Conservation (phyloP, 2,113 vertebrate species). For the Cariama cristata region DNA sequence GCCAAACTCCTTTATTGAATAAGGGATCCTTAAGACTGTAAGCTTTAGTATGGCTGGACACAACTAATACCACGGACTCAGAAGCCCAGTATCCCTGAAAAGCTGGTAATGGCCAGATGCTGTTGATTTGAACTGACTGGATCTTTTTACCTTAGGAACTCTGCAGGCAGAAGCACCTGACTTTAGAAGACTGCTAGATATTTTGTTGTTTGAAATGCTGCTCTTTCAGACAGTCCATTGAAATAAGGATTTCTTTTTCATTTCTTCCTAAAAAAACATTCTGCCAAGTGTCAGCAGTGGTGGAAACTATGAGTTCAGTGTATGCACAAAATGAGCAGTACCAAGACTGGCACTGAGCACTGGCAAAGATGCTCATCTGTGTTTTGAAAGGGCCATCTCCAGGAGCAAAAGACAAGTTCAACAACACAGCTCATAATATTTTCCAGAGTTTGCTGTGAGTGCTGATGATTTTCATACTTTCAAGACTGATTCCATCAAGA, state of each 20-base stretch:
- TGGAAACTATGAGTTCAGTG: slow-evolving; percentile 11
- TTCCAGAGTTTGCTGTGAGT: slow-evolving; percentile 15
- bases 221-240: not conserved
- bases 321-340: not conserved
- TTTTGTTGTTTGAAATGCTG: not conserved
- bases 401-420: slow-evolving; percentile 9
- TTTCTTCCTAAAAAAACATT: not conserved
- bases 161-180: not conserved
- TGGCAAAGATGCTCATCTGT: not conserved
- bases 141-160: not conserved
- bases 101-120: not conserved
- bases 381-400: slow-evolving; percentile 42
- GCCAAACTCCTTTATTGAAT: not conserved
- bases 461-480: not conserved
- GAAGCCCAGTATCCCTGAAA: not conserved
- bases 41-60: not conserved
- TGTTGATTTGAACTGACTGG: not conserved
- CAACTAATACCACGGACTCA: not conserved
- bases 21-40: not conserved
- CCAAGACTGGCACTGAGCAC: not conserved
- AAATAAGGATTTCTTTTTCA: not conserved
- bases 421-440: not conserved
- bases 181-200: not conserved
- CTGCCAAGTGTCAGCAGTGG: not conserved
- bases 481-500: not conserved